Evolutionary conservation across 2,113 vertebrate genomes (phyloP).

Genomic region (Rhinogobius similis): DNA sequence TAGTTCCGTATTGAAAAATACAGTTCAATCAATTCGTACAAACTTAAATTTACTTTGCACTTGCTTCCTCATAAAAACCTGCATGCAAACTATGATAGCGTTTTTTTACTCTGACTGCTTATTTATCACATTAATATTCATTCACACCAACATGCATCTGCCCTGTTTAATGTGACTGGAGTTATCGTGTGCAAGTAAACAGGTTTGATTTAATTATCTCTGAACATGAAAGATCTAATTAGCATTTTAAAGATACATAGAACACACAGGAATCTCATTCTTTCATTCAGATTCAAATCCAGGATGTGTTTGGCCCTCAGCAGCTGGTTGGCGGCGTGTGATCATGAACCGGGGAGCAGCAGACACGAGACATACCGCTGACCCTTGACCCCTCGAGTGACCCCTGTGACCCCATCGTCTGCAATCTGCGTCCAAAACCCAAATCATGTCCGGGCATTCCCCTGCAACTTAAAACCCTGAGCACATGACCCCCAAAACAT

Average conservation of each 20-base stretch:
- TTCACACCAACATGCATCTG: no score
- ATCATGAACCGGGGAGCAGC: constrained; percentile 62
- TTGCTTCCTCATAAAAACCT: no score
- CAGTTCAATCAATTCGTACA: no score
- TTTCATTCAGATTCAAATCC: background rate
- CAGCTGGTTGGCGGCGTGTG: constrained; percentile 65
- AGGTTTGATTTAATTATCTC: background rate
- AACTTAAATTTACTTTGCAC: no score
- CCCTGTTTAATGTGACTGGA: background rate
- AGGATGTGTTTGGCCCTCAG: constrained; percentile 27
- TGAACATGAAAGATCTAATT: background rate
- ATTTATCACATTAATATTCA: no score
- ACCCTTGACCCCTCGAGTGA: background rate
- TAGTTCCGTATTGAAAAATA: no score
- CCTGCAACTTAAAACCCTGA: background rate
- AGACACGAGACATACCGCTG: constrained; percentile 63
- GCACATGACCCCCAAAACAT: background rate
- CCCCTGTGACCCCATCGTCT: constrained; percentile 34
- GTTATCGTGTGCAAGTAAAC: background rate
- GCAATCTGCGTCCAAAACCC: constrained; percentile 17
- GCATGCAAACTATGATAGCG: no score
- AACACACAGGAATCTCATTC: background rate
- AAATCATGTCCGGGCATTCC: background rate
- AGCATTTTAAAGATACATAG: background rate
- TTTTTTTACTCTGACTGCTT: no score